Evolutionary conservation across 2,113 vertebrate genomes (phyloP), one percentile per base, ranked within the genome.

Genomic region (Lynx canadensis): DNA sequence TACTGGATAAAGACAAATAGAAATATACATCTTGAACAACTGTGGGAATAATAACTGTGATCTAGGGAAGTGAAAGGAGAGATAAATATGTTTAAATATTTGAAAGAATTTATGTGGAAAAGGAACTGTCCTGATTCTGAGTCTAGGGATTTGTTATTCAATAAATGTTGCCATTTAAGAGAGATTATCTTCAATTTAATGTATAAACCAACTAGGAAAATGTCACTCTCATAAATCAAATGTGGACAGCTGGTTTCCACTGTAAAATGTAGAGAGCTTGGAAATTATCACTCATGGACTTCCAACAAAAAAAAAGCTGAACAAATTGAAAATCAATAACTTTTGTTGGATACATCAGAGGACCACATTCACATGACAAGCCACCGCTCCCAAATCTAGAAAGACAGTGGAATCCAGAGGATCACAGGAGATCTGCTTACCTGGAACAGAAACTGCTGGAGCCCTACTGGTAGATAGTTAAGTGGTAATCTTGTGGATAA

Each of bases 51-150:
- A 23, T 48, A 60, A 27, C 38, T 79, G 11, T 71, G 27, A n/a
- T 55, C 4, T 4, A 3, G 0, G 15, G 8, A 3, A 41, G 4
- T 52, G 18, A 4, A 7, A 66, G 2, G 6, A 41, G 1, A 18
- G 2, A 57, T 25, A 60, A 71, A 74, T 71, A 4, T 23, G 7
- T 65, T 31, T 79, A 52, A 55, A 41, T n/a, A 80, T 66, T 95
- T 82, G 19, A 68, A 93, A 74, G 15, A 80, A 10, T 52, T 29
- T 19, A 25, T 29, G 9, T 69, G 27, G 16, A 23, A 80, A n/a
- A 48, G 25, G n/a, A 66, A 81, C 3, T 45, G 29, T 10, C 19
- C 15, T 68, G 16, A 27, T 38, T 85, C 19, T 92, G 45, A 82
- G 21, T 82, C 33, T 48, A 33, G 15, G 4, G 16, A 57, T 76